Base-by-base conservation (phyloP, 1,140 invertebrate species). In the Drosophila setifemur region DNA sequence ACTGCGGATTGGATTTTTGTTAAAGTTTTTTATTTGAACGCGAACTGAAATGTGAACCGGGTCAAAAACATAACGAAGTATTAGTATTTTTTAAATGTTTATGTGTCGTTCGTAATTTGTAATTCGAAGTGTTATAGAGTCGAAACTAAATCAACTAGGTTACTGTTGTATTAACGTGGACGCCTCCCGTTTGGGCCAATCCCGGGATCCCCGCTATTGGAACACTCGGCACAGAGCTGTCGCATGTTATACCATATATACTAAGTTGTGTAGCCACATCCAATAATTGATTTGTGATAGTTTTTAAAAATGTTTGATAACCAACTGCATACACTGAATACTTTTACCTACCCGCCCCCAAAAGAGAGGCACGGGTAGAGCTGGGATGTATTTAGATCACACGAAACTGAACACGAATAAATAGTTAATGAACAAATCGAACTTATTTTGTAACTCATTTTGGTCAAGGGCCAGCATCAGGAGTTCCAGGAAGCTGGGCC, bases 281-380 rank as follows among this genome's bases (percentile, higher is more conserved):
- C 76, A 81, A 87, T 86, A 86, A 86, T 86, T 87, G 54, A 86
- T 86, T 86, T 86, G 81, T 86, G 81, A 86, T 86, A 86, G 82
- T 86, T 86, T 86, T 76, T 76, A 85, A 86, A 54, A 78, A 86
- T 67, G 71, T 83, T 83, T 83, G 66, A 79, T 79, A 85, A 50
- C 54, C 81, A 64, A 79, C 52, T 53, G 47, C 54, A 68, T 67
- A 43, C 66, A 66, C 60, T 40, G 50, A 54, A 29, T 29, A 63
- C 57, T 64, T 64, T 64, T 35, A 68, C 47, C 69, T 52, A 52
- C 29, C 48, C 40, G 21, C 28, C 52, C 29, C 16, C 11, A 6
- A 64, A 12, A 33, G 23, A 33, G 35, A 53, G 49, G 37, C 47
- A 52, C 28, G 28, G 28, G 37, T 68, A 40, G 47, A 77, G 64